Evolutionary conservation across 2,797 vertebrate species (phyloP).

Genomic region (Phaenicophaeus curvirostris): DNA sequence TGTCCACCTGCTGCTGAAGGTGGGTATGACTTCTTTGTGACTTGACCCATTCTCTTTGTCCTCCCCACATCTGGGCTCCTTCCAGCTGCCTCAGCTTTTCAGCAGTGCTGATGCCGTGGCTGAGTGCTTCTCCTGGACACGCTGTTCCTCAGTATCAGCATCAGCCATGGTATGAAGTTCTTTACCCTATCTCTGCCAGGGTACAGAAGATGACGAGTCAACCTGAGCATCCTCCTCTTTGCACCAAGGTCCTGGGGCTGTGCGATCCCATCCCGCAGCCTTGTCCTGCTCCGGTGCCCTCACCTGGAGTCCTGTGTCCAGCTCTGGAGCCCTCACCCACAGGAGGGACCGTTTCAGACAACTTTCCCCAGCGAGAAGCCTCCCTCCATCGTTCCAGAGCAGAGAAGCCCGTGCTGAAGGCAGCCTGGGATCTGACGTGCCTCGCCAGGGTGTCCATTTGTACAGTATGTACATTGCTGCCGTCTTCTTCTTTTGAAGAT

Average conservation of each 20-base stretch:
- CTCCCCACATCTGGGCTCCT: neutral
- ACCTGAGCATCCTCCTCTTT: neutral
- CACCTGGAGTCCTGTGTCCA: too few species aligned
- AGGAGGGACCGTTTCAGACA: neutral
- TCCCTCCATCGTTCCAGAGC: neutral
- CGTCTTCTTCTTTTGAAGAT: slow-evolving; percentile 77
- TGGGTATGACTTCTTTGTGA: neutral
- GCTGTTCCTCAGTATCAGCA: neutral
- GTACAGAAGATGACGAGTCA: neutral
- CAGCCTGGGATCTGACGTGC: neutral
- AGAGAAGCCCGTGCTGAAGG: neutral
- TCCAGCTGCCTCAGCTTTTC: neutral
- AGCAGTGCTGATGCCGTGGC: fast-evolving
- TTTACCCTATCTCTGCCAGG: fast-evolving
- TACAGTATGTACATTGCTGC: slow-evolving; percentile 48
- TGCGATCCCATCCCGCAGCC: neutral
- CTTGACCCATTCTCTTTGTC: neutral
- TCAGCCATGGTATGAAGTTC: neutral
- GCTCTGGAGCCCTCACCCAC: too few species aligned
- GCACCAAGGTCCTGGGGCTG: neutral
- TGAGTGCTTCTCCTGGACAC: neutral
- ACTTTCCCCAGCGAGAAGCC: neutral
- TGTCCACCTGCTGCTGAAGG: neutral
- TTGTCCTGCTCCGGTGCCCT: neutral
- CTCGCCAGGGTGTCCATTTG: neutral